Evolutionary conservation across 2,113 vertebrate genomes (phyloP), one percentile per base, ranked within the genome.

Genomic region (Rhipidura dahli): DNA sequence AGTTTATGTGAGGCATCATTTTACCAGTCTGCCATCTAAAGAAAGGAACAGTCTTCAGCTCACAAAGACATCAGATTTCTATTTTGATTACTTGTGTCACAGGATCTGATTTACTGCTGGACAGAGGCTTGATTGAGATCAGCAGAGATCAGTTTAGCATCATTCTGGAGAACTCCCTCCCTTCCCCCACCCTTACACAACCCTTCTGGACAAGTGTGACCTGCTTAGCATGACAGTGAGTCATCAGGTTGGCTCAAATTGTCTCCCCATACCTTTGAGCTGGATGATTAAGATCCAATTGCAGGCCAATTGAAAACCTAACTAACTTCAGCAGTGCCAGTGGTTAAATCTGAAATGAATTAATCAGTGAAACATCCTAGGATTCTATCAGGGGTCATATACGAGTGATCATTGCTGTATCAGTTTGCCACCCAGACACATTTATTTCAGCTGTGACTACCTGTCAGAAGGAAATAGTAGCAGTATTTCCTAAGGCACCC

Each of bases 221-320:
- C 94, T 94, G 93, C 82, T 96, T 96, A 97, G 96, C 93, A 91
- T 95, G 95, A 94, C 50, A 79, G 82, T 94, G 95, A 95, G 86
- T 97, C 95, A 97, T 96, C 82, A 89, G 47, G 40, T 72, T 93
- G 93, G 94, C 94, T 96, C 85, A 93, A 13, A 51, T 86, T 73
- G 60, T 78, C 92, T 84, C 70, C 70, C 57, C 53, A 42, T 93
- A 82, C 70, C 76, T 95, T 90, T 59, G 76, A 88, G 89, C 79
- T 56, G 78, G 78, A 71, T 61, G 70, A 64, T 78, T 81, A 77
- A 92, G 96, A 94, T 97, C 92, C 80, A 87, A 21, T 97, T 96
- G 90, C 96, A 90, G 75, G 64, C 81, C 90, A 86, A 17, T 66
- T 91, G 72, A 92, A 92, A 92, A 81, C 35, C 79, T 77, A 75